Base-by-base conservation (phyloP, 2,797 vertebrate genomes). In the Agapornis canus region DNA sequence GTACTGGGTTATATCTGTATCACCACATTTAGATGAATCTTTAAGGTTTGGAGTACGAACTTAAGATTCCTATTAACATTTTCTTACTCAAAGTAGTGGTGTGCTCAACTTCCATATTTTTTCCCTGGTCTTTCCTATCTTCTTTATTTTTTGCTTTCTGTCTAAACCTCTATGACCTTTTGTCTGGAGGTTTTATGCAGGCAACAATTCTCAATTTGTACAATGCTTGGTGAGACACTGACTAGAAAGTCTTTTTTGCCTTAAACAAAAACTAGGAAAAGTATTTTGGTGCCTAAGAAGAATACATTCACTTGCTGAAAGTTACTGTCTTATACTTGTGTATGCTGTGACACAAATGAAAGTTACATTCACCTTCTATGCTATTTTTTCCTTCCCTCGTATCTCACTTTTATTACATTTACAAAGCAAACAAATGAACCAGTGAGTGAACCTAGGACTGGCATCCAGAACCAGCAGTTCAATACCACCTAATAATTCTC, bases 231-330 rank as follows among this genome's bases (percentile, higher is more conserved):
- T 54, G 54, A 90, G 61, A 9, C 18, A 57, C 32, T n/a, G 26
- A 68, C 54, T 39, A 81, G 57, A 72, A 90, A 85, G 20, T 2
- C 11, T 13, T 54, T 54, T 20, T 20, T 32, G 39, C 17, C 49
- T 90, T 81, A 83, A 89, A 78, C 23, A 79, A 93, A 81, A 89
- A 83, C n/a, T 26, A 65, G 37, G 49, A 39, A 69, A 75, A 68
- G 17, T 63, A 15, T 86, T 49, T 22, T 25, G 64, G 52, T n/a
- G 16, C 43, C 52, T 49, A 68, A 81, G 68, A 89, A 61, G 37
- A 95, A 82, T 39, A 35, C n/a, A 64, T 35, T 35, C 35, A 57
- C 26, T 82, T 76, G 15, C 25, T 27, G 66, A 49, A 84, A 86
- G 17, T 71, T 77, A 81, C 18, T 63, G 20, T 32, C 32, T 56